Evolutionary conservation across 2,888 invertebrate species (phyloP).

Genomic region (Acronicta aceris): DNA sequence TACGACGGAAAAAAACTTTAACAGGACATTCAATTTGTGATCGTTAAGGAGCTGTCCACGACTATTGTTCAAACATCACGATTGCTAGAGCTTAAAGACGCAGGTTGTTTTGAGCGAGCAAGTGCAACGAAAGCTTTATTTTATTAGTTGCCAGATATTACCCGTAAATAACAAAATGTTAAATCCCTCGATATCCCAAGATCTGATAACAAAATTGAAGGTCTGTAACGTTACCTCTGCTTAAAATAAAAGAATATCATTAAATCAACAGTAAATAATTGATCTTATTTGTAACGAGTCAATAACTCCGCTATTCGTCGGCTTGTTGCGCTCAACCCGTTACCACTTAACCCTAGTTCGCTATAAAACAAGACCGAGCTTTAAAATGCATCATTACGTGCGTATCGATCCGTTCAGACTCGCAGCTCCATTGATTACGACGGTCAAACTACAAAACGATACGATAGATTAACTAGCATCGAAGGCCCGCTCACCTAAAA

Average conservation of each 20-base stretch:
- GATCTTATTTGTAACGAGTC: conserved; percentile 31
- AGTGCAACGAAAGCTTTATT: conserved; percentile 4
- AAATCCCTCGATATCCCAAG: too few relatives aligned
- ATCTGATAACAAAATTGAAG: too few relatives aligned
- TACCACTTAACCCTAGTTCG: conserved; percentile 44
- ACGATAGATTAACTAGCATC: conserved; percentile 32
- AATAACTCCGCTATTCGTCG: conserved; percentile 18
- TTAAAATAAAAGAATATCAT: too few relatives aligned
- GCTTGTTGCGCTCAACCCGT: conserved; percentile 48
- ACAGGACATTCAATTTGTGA: conserved; percentile 80
- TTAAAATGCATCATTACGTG: conserved; percentile 63
- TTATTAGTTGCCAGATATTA: not conserved
- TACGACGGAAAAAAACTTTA: conserved; percentile 62
- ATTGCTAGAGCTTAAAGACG: conserved; percentile 16
- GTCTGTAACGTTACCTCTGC: too few relatives aligned
- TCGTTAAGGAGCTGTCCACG: conserved; percentile 70
- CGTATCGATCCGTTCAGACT: conserved; percentile 65
- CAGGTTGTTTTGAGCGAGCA: conserved; percentile 30
- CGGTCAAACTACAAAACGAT: conserved; percentile 61
- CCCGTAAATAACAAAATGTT: not conserved
- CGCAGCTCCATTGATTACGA: conserved; percentile 57
- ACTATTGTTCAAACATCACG: conserved; percentile 73
- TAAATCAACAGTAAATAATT: conserved; percentile 6
- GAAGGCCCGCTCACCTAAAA: conserved; percentile 28
- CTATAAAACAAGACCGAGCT: conserved; percentile 54